Percentiles rank a stretch among this genome's conserved stretches.
Evolutionary conservation across 1,140 invertebrate genomes (phyloP).

Genomic region (Drosophila chauvacae): DNA sequence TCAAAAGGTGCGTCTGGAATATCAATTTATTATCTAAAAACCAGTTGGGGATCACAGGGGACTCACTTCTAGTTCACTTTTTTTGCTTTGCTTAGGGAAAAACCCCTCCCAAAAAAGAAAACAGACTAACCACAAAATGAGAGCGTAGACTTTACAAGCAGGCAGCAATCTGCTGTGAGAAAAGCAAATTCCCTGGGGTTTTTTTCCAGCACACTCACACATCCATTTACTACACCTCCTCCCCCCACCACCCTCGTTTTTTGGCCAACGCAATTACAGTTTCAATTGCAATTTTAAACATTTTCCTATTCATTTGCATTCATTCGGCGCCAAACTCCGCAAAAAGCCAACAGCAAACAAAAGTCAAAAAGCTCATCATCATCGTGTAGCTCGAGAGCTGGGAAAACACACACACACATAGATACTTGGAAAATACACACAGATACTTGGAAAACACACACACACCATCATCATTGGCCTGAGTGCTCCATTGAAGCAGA

Average conservation of each 20-base stretch:
- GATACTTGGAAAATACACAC: conserved; percentile 12
- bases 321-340: conserved; percentile 32
- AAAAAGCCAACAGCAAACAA: conserved; percentile 55
- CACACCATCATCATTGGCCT: conserved; percentile 13
- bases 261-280: conserved; percentile 59
- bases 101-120: not conserved
- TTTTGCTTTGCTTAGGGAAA: not conserved
- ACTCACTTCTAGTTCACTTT: conserved; percentile 1
- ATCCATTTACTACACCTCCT: not conserved
- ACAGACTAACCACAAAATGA: conserved; percentile 49
- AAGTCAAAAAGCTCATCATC: conserved; percentile 49
- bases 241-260: not conserved
- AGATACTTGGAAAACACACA: conserved; percentile 11
- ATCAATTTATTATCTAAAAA: conserved; percentile 58
- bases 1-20: conserved; percentile 43
- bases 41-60: conserved; percentile 7
- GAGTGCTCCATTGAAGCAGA: conserved; percentile 59
- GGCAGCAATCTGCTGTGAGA: conserved; percentile 21
- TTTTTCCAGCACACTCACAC: conserved; percentile 27
- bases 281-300: conserved; percentile 67
- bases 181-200: conserved; percentile 17
- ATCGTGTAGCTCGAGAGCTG: conserved; percentile 29
- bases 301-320: conserved; percentile 67
- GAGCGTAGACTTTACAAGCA: conserved; percentile 16
- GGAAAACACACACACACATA: conserved; percentile 1